phyloP scores from a whole-genome alignment of 2,888 invertebrate genomes.

The Lymantria monacha region DNA sequence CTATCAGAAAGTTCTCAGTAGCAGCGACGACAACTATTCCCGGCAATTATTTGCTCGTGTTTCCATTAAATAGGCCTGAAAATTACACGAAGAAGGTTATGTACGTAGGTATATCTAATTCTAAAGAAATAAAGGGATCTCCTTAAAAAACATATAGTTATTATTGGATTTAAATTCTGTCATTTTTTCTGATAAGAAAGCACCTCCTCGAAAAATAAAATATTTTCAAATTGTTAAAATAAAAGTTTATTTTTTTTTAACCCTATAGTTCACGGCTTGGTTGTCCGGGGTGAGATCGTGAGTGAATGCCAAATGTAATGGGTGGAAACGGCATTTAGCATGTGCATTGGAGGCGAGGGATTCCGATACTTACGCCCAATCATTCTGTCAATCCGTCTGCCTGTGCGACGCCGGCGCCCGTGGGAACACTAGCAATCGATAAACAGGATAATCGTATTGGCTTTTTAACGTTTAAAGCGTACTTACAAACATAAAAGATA shows the following conservation, averaged over 20 bases:
- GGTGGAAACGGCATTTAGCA: slow-evolving; percentile 55
- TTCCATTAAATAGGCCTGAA: too few species aligned
- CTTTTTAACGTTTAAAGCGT: slow-evolving; percentile 23
- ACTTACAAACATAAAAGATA: slow-evolving; percentile 10
- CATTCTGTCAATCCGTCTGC: slow-evolving; percentile 70
- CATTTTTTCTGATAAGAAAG: too few species aligned
- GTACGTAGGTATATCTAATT: too few species aligned
- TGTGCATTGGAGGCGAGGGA: slow-evolving; percentile 50
- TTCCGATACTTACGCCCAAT: slow-evolving; percentile 68
- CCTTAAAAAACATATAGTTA: too few species aligned
- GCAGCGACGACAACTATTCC: too few species aligned
- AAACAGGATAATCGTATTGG: slow-evolving; percentile 35
- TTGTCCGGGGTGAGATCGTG: slow-evolving; percentile 57
- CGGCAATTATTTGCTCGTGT: too few species aligned
- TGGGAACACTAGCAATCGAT: slow-evolving; percentile 54
- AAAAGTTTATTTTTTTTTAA: slow-evolving; percentile 13
- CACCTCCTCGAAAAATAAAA: background rate
- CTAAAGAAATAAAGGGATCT: too few species aligned
- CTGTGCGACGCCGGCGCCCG: slow-evolving; percentile 42
- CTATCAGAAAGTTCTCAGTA: too few species aligned
- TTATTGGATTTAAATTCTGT: too few species aligned
- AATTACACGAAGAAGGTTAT: too few species aligned
- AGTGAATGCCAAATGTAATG: slow-evolving; percentile 68
- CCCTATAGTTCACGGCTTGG: slow-evolving; percentile 31
- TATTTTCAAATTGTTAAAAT: background rate